Evolutionary conservation across 1,140 invertebrate genomes (phyloP).

Genomic region (Aethina tumida): DNA sequence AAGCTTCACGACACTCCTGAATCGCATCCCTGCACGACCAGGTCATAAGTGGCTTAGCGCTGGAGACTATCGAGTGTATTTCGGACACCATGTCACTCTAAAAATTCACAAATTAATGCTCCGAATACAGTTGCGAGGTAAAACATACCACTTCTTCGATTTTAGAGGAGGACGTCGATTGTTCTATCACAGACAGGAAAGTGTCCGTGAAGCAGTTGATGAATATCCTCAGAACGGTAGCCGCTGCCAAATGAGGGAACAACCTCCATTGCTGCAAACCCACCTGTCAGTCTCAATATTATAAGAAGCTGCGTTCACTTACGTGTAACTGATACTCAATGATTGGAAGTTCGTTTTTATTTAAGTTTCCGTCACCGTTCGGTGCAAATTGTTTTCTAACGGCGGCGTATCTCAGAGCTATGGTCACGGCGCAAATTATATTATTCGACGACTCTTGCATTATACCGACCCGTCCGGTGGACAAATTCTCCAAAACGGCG

Average conservation of each 20-base stretch:
- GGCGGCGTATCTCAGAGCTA: constrained; percentile 84
- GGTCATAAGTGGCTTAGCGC: constrained; percentile 74
- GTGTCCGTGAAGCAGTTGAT: constrained; percentile 39
- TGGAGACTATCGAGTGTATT: constrained; percentile 84
- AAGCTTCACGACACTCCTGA: constrained; percentile 86
- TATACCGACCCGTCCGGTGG: constrained; percentile 67
- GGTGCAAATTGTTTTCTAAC: constrained; percentile 82
- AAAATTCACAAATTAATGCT: constrained; percentile 5
- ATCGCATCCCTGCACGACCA: constrained; percentile 78
- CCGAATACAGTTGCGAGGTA: background rate
- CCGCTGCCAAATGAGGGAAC: constrained; percentile 78
- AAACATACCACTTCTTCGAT: constrained; percentile 23
- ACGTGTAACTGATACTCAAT: constrained; percentile 87
- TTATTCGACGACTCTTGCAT: constrained; percentile 66
- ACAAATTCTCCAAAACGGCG: constrained; percentile 76
- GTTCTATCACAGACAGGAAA: constrained; percentile 28
- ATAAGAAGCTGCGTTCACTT: constrained; percentile 25
- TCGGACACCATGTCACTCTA: constrained; percentile 47
- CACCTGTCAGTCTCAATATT: background rate
- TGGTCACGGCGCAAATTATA: constrained; percentile 64
- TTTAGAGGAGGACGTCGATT: constrained; percentile 20
- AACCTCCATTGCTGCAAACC: constrained; percentile 75
- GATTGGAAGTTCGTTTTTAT: constrained; percentile 59
- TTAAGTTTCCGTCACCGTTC: constrained; percentile 40
- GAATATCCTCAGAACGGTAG: constrained; percentile 70